Evolutionary conservation across 2,113 vertebrate species (phyloP).

Genomic region (Seriola quinqueradiata): DNA sequence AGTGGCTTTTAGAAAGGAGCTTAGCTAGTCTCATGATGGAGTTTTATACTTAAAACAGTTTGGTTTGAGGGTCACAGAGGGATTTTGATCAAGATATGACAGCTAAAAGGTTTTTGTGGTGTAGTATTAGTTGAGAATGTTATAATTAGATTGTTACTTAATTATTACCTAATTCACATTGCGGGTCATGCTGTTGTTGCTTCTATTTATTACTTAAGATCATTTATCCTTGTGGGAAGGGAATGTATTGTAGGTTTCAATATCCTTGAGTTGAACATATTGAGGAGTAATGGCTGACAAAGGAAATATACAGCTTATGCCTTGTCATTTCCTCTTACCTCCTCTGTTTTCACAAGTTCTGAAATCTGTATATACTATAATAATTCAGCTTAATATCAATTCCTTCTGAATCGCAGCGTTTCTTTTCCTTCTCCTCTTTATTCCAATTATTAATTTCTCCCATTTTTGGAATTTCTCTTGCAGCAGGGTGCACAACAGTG

Average conservation of each 20-base stretch:
- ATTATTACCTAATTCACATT: too few species aligned
- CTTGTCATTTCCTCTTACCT: conserved; percentile 44
- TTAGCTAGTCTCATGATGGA: conserved; percentile 41
- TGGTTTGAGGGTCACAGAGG: background rate
- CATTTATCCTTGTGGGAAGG: background rate
- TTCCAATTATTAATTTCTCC: background rate
- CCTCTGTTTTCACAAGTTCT: background rate
- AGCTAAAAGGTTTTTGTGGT: background rate
- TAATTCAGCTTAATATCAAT: background rate
- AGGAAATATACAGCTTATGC: conserved; percentile 62
- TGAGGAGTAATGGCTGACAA: conserved; percentile 55
- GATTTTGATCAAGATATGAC: conserved; percentile 3
- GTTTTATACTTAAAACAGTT: conserved; percentile 29
- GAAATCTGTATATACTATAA: background rate
- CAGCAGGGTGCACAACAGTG: conserved; percentile 47
- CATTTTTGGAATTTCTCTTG: background rate
- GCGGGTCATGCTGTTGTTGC: background rate
- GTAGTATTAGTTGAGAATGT: too few species aligned
- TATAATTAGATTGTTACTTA: too few species aligned
- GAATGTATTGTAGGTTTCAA: background rate
- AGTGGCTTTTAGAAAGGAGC: conserved; percentile 44
- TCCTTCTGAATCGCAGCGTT: background rate
- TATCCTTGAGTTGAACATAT: conserved; percentile 9
- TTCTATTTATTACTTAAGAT: background rate
- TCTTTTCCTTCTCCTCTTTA: too few species aligned